A percentile compares a stretch with the other conserved stretches of the same genome.
phyloP scores from a whole-genome alignment of 2,888 invertebrate genomes.

The Penaeus monodon region DNA sequence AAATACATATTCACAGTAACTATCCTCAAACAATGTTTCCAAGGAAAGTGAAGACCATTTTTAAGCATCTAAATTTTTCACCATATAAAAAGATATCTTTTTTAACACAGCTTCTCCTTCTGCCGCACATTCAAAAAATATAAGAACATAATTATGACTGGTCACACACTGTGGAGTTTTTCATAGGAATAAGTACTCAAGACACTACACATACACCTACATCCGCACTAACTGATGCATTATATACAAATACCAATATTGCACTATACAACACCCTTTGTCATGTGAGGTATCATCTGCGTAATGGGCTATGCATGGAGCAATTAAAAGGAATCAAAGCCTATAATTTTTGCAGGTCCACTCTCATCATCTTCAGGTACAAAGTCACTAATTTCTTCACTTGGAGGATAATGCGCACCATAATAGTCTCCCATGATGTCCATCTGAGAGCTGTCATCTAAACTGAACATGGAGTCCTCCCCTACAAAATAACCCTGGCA shows the following conservation, averaged over 20 bases:
- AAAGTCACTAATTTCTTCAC: conserved; percentile 53
- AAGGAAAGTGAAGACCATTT: no score
- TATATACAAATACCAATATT: conserved; percentile 53
- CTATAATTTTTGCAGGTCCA: conserved; percentile 61
- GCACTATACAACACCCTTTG: conserved; percentile 43
- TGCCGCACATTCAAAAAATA: conserved; percentile 3
- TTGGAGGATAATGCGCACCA: conserved; percentile 44
- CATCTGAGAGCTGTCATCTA: conserved; percentile 58
- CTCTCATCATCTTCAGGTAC: conserved; percentile 61
- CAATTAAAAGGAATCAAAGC: conserved; percentile 63
- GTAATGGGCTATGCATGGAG: conserved; percentile 32
- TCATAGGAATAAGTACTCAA: conserved; percentile 29
- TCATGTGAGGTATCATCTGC: conserved; percentile 43
- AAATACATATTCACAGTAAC: no score
- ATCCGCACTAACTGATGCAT: conserved; percentile 20
- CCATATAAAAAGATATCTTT: no score
- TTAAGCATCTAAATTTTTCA: background rate
- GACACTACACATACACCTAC: conserved; percentile 27
- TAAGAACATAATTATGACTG: conserved; percentile 20
- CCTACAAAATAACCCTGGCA: conserved; percentile 41
- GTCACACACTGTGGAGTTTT: conserved; percentile 8
- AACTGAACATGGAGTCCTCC: conserved; percentile 52
- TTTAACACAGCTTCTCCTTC: no score
- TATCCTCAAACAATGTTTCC: no score
- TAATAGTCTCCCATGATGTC: conserved; percentile 48